Evolutionary conservation across 2,113 vertebrate species (phyloP).

Genomic region (Empidonax alnorum): DNA sequence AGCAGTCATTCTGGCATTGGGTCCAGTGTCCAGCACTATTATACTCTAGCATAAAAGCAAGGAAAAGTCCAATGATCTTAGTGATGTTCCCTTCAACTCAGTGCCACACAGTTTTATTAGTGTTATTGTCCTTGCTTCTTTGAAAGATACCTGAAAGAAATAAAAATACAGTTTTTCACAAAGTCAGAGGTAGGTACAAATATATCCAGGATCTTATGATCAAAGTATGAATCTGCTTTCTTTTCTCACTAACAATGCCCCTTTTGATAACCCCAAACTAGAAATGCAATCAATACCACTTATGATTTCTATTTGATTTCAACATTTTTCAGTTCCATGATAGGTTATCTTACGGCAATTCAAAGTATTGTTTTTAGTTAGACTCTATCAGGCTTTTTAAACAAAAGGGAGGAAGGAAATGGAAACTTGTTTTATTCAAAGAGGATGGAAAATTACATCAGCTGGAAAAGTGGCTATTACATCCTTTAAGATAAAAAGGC

Average conservation of each 20-base stretch:
- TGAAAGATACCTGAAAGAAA: slow-evolving; percentile 89
- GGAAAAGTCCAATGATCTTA: slow-evolving; percentile 69
- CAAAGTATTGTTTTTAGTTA: neutral
- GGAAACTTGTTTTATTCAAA: neutral
- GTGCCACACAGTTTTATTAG: slow-evolving; percentile 36
- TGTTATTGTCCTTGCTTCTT: slow-evolving; percentile 94
- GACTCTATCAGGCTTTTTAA: neutral
- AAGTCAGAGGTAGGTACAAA: neutral
- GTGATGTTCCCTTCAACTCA: slow-evolving; percentile 67
- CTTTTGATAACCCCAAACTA: neutral
- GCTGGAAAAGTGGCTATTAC: neutral
- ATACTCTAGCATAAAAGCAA: slow-evolving; percentile 72
- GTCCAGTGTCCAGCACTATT: slow-evolving; percentile 81
- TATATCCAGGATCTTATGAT: neutral
- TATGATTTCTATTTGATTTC: neutral
- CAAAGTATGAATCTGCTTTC: neutral
- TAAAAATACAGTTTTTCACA: neutral
- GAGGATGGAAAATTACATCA: neutral
- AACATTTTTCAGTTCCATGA: neutral
- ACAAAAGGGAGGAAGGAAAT: neutral
- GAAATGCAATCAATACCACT: neutral
- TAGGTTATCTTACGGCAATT: neutral
- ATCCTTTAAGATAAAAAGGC: neutral
- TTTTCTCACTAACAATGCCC: neutral
- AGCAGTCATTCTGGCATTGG: slow-evolving; percentile 73